Evolutionary conservation across 1,140 invertebrate genomes (phyloP).

Genomic region (Drosophila tropicalis): DNA sequence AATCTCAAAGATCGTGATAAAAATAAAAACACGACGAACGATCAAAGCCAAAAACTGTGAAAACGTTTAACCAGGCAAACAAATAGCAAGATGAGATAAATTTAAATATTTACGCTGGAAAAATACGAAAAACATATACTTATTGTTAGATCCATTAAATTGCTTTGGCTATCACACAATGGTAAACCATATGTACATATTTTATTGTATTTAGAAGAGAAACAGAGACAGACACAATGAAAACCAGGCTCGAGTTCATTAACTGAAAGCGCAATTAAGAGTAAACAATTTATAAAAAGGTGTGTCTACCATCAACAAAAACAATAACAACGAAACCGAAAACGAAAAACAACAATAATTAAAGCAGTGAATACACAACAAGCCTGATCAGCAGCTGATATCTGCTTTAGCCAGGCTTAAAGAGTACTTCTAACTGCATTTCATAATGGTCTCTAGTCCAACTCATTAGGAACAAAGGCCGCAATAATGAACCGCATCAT

Average conservation of each 20-base stretch:
- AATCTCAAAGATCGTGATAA: conserved; percentile 51
- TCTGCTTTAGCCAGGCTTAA: not conserved
- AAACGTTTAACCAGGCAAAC: conserved; percentile 39
- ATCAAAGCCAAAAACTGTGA: conserved; percentile 22
- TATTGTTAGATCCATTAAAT: conserved; percentile 1
- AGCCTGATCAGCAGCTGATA: conserved; percentile 19
- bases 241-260: conserved; percentile 3
- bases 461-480: conserved; percentile 19
- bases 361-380: conserved; percentile 40
- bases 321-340: conserved; percentile 28
- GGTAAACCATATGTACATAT: not conserved
- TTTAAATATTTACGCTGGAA: conserved; percentile 70
- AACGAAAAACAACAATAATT: conserved; percentile 10
- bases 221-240: not conserved
- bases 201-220: not conserved
- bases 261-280: conserved; percentile 11
- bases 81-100: conserved; percentile 50
- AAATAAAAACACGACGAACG: conserved; percentile 57
- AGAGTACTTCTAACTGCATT: not conserved
- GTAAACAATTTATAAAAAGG: conserved; percentile 16
- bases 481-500: conserved; percentile 9
- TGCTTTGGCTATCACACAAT: too few relatives aligned
- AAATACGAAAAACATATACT: conserved; percentile 46
- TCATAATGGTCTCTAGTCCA: conserved; percentile 7
- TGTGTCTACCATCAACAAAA: conserved; percentile 11